Percentiles rank a stretch among this genome's conserved stretches.
phyloP scores from a whole-genome alignment of 2,113 vertebrate species.

The Pica pica region DNA sequence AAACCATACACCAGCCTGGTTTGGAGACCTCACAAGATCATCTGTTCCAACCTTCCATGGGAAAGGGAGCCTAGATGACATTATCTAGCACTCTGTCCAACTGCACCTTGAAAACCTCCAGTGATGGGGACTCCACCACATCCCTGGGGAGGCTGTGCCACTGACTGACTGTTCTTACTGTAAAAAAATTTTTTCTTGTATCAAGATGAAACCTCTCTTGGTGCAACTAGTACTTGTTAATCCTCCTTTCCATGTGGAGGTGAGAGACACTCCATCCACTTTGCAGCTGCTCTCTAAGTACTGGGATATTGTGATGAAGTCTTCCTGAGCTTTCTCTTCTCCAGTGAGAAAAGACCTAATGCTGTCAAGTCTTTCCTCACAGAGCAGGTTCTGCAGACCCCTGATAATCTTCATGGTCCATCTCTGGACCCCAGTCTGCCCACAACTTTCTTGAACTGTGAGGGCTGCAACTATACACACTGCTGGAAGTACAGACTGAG shows the following conservation, averaged over 20 bases:
- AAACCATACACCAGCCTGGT: neutral
- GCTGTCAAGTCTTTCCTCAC: neutral
- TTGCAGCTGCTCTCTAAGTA: neutral
- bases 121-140: rapidly evolving
- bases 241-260: neutral
- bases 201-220: neutral
- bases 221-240: neutral
- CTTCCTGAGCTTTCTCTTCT: neutral
- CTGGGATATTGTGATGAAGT: neutral
- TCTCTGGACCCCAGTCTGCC: neutral
- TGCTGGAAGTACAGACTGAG: neutral
- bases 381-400: neutral
- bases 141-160: neutral
- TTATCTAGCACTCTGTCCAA: neutral
- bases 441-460: neutral
- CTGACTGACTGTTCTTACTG: neutral
- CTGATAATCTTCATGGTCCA: neutral
- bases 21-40: neutral
- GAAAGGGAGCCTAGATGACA: neutral
- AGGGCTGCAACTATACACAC: neutral
- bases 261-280: neutral
- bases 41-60: neutral
- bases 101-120: neutral
- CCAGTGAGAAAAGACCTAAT: neutral
- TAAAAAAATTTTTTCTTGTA: neutral